Base-by-base conservation (phyloP, 2,888 invertebrate species). In the Zaprionus obscuricornis region DNA sequence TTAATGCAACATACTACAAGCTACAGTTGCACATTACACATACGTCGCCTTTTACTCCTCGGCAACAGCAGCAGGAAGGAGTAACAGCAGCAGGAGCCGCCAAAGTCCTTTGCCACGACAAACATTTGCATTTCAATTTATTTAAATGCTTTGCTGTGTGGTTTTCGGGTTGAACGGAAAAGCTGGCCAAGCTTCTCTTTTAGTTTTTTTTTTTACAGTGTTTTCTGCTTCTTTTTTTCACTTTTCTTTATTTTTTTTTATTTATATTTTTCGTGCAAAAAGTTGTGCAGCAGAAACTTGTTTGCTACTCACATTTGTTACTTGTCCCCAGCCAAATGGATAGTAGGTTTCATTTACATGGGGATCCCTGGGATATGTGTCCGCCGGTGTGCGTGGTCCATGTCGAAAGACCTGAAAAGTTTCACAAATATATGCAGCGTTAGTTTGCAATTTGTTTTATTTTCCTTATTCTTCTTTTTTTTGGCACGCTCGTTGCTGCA, bases 301-400 rank as follows among this genome's bases (percentile, higher is more conserved):
- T 68, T 66, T 55, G 60, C 46, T 59, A 86, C 91, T 91, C 91
- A 95, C 96, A 89, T 93, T 94, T 29, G 96, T 96, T 39, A 97
- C 89, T 88, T 96, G 95, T 43, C 95, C 96, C 93, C 94, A 95
- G 43, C 96, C 96, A 66, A 92, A 93, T 6, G 95, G 95, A 91
- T 93, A 93, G 86, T 93, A 92, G 8, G 92, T 92, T 66, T 93
- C 92, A 81, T 94, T 92, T 43, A 92, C 87, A 79, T 91, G 91
- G 0, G 94, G 94, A 91, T 96, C 96, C 59, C 92, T 94, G 1
- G 95, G 94, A 87, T 94, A 96, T 1, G 94, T 93, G 67, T 93
- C 92, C 18, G 94, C 93, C 2, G 96, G 96, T 58, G 96, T 94
- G 84, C 96, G 91, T 64, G 94, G 93, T 13, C 96, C 96, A 92